Conservation (phyloP, 2,113 vertebrate genomes). For the Dinomys branickii region DNA sequence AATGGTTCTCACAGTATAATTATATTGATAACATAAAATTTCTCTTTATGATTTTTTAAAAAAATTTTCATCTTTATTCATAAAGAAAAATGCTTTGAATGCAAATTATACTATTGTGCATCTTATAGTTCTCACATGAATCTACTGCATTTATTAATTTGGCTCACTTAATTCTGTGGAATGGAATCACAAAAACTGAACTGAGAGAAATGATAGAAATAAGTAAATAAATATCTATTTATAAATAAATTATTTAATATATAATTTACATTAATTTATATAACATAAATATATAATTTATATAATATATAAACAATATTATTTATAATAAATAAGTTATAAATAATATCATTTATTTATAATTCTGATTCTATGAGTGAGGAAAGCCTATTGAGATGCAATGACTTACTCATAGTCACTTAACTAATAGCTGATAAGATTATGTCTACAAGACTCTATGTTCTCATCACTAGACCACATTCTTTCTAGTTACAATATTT, state of each 20-base stretch:
- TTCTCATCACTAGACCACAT: background rate
- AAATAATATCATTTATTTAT: too few relatives aligned
- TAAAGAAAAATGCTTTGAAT: background rate
- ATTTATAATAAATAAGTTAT: too few relatives aligned
- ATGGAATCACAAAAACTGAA: background rate
- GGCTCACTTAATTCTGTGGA: conserved; percentile 21
- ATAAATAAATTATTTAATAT: too few relatives aligned
- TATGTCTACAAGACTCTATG: background rate
- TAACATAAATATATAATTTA: too few relatives aligned
- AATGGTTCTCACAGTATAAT: background rate
- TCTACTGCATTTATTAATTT: background rate
- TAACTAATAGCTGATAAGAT: background rate
- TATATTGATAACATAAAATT: conserved; percentile 32
- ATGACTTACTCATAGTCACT: background rate
- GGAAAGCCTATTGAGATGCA: background rate
- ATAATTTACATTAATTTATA: too few relatives aligned
- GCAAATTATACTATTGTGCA: background rate
- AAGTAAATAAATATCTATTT: too few relatives aligned
- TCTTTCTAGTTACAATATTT: background rate
- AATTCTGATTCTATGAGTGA: conserved; percentile 1
- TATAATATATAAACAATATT: too few relatives aligned
- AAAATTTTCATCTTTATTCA: background rate
- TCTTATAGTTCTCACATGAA: background rate
- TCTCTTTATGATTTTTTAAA: conserved; percentile 16
- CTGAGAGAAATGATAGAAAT: background rate